Base-by-base conservation (phyloP, 2,888 invertebrate genomes). In the Boloria selene region DNA sequence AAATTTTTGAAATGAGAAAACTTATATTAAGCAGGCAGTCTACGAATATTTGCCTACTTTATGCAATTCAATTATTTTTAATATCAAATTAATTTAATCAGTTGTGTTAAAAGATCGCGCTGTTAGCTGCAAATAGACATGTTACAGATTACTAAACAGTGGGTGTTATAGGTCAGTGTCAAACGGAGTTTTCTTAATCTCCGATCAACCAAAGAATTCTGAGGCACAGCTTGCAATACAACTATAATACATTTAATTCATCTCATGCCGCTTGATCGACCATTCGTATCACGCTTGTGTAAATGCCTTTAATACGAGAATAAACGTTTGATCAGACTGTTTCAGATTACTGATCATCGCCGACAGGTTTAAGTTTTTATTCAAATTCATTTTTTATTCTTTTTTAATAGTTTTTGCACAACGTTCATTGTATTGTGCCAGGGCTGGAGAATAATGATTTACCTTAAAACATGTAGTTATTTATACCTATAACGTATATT, bases 281-380 rank as follows among this genome's bases (percentile, higher is more conserved):
- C 70, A 74, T 71, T 74, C 74, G 26, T n/a, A 64, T 50, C 74
- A 73, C 74, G 69, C 42, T 22, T 58, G 65, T 69, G 59, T 73
- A 72, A 72, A 70, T 56, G 65, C 68, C 70, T 69, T 73, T 73
- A 74, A 74, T 75, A 70, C 72, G 70, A 68, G 68, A 69, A 70
- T 70, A 71, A 70, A 68, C 69, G 67, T 67, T 70, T 65, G 64
- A 64, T 56, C 67, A 42, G 53, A 64, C 60, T 66, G 69, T 56
- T 61, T 54, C 59, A 45, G 60, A 69, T 64, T 60, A 56, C 61
- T 61, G 61, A 64, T 64, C 45, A 18, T 18, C 31, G 64, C 58
- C 58, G 59, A 52, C 59, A 47, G 51, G 51, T 52, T 64, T 64
- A 26, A 18, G 16, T 50, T 60, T 16, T 7, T 49, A 58, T 51